Percentiles rank a stretch among this genome's conserved stretches.
These are phyloP conservation scores for Melitaea cinxia DNA, from an alignment of 1,140 invertebrate genomes.

Conservation along the genomic window DNA sequence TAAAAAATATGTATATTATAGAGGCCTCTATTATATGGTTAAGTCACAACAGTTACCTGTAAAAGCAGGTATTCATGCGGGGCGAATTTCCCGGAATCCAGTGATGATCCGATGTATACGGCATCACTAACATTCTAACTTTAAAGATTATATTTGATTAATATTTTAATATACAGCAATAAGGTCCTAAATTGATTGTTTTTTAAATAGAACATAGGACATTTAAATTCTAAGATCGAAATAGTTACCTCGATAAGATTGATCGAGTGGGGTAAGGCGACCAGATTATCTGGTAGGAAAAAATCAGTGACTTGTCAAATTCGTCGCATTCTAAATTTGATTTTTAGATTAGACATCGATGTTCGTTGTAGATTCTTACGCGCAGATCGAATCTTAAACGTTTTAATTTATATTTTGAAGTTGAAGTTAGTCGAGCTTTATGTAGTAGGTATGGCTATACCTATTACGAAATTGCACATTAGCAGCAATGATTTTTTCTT, in stretches of 20 bases:
- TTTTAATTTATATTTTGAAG: not conserved
- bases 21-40: constrained; percentile 38
- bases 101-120: constrained; percentile 76
- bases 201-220: constrained; percentile 6
- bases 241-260: constrained; percentile 76
- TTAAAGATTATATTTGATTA: constrained; percentile 40
- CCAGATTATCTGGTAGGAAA: constrained; percentile 76
- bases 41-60: constrained; percentile 60
- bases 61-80: constrained; percentile 78
- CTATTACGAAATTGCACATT: too few species aligned
- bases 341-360: constrained; percentile 54
- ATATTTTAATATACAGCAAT: constrained; percentile 11
- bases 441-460: not conserved
- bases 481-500: too few species aligned
- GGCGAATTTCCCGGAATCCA: constrained; percentile 79
- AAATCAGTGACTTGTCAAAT: constrained; percentile 80
- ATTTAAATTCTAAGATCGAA: constrained; percentile 25
- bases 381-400: not conserved
- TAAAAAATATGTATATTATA: not conserved
- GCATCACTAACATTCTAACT: constrained; percentile 42
- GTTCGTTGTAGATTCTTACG: constrained; percentile 50
- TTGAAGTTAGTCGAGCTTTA: not conserved
- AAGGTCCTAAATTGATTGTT: constrained; percentile 35
- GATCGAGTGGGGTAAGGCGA: constrained; percentile 79
- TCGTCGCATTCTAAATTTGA: constrained; percentile 70